Base-by-base conservation (phyloP, 2,113 vertebrate genomes). In the Rhizomys pruinosus region DNA sequence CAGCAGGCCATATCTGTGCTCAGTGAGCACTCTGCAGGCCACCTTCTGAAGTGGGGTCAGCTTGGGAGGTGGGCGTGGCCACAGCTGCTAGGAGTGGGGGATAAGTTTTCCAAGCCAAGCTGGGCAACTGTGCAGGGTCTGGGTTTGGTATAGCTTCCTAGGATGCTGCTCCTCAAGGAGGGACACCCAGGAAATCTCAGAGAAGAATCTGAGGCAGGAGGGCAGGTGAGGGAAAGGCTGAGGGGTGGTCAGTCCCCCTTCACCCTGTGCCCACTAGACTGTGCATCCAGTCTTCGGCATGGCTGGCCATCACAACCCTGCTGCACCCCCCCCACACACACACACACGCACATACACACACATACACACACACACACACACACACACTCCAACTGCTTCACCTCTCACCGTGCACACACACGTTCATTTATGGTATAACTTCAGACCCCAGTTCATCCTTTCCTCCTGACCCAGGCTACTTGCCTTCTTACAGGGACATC, bases 1-100 rank as follows among this genome's bases (percentile, higher is more conserved):
- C 10, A 19, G 87, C 84, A 47, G 73, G 93, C 81, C n/a, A 66
- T 92, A 89, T 90, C 95, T 95, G 88, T 25, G 42, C 86, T 88
- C 95, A 66, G 87, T 3, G 2, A 68, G 85, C 34, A 77, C 78
- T 69, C 80, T 9, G n/a, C 0, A 0, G 6, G 6, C 39, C 7
- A 39, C 64, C n/a, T 34, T 5, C 52, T 10, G 0, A 3, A 3
- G 0, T 0, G 6, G 13, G 81, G 81, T 32, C 34, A 3, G 57
- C 0, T 0, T 42, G 39, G 29, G 44, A 42, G 27, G 20, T 15
- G 42, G 37, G 7, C 71, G 42, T 0, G 32, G 32, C 22, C 10
- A 34, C 2, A 2, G 6, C 22, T 22, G 15, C 39, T 17, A 0
- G 16, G 55, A 13, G 27, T 17, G 25, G 64, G 32, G 22, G 4